phyloP scores from a whole-genome alignment of 1,140 invertebrate species.

The Apolygus lucorum region DNA sequence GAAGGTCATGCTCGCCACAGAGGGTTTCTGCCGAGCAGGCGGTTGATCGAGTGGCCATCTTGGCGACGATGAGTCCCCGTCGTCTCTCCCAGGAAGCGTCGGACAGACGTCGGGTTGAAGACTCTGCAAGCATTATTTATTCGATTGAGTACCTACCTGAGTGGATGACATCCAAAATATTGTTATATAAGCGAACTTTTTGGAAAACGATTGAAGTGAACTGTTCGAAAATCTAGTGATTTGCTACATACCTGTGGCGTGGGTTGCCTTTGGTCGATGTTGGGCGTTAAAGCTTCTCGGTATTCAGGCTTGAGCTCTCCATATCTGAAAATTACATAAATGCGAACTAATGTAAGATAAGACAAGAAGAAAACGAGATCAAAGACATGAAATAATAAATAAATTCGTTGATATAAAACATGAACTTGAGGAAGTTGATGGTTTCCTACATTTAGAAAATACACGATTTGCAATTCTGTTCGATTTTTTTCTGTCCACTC shows the following conservation, averaged over 20 bases:
- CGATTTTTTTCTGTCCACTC: no score
- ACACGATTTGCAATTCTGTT: no score
- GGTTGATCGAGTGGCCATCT: constrained; percentile 26
- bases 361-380: no score
- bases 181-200: constrained; percentile 32
- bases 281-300: constrained; percentile 15
- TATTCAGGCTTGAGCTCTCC: constrained; percentile 51
- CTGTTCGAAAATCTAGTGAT: neutral
- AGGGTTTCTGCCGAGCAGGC: constrained; percentile 50
- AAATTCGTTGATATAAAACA: no score
- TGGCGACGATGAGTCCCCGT: constrained; percentile 29
- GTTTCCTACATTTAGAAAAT: no score
- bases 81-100: constrained; percentile 33
- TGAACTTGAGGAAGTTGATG: no score
- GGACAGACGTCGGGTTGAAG: constrained; percentile 41
- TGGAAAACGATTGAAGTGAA: constrained; percentile 34
- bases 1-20: constrained; percentile 56
- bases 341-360: no score
- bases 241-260: constrained; percentile 17
- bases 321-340: constrained; percentile 37
- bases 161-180: neutral
- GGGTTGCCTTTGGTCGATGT: constrained; percentile 17
- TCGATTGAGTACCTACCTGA: no score
- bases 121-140: constrained; percentile 22
- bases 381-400: no score